phyloP scores from a whole-genome alignment of 2,113 vertebrate genomes.

The Oryzias curvinotus region DNA sequence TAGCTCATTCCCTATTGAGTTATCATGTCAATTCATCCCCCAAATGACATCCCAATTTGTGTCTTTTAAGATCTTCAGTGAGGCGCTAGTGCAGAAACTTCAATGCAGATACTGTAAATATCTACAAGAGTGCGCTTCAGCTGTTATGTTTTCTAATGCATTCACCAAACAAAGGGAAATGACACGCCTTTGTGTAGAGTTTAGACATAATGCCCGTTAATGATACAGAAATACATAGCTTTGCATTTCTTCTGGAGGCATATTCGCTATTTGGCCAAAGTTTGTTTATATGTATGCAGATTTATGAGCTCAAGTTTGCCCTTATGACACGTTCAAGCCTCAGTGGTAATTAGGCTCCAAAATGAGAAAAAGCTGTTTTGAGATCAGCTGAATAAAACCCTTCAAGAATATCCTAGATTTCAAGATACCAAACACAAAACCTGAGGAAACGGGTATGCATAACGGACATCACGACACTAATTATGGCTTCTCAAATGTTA shows the following conservation, averaged over 20 bases:
- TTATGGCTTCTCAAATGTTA: conserved; percentile 35
- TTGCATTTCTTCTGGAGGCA: conserved; percentile 37
- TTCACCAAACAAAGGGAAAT: conserved; percentile 45
- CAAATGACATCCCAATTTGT: conserved; percentile 47
- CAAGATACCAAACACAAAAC: conserved; percentile 3
- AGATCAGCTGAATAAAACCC: conserved; percentile 15
- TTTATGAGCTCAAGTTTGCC: conserved; percentile 21
- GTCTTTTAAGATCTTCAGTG: conserved; percentile 36
- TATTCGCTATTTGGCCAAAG: conserved; percentile 31
- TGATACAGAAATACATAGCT: conserved; percentile 54
- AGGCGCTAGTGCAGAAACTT: conserved; percentile 32
- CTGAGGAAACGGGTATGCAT: conserved; percentile 18
- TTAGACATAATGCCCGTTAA: conserved; percentile 58
- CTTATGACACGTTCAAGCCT: conserved; percentile 36
- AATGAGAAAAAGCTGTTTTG: conserved; percentile 24
- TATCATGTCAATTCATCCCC: conserved; percentile 45
- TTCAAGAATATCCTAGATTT: conserved; percentile 19
- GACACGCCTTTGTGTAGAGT: conserved; percentile 37
- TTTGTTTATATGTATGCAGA: conserved; percentile 34
- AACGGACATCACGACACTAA: conserved; percentile 25
- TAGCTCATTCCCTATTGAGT: conserved; percentile 52
- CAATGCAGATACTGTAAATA: conserved; percentile 55
- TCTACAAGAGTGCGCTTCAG: conserved; percentile 25
- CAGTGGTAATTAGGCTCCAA: conserved; percentile 42
- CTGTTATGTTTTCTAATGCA: conserved; percentile 52